Evolutionary conservation across 2,797 vertebrate species (phyloP), one percentile per base, ranked within the genome.

Genomic region (Muraenolepis orangiensis): DNA sequence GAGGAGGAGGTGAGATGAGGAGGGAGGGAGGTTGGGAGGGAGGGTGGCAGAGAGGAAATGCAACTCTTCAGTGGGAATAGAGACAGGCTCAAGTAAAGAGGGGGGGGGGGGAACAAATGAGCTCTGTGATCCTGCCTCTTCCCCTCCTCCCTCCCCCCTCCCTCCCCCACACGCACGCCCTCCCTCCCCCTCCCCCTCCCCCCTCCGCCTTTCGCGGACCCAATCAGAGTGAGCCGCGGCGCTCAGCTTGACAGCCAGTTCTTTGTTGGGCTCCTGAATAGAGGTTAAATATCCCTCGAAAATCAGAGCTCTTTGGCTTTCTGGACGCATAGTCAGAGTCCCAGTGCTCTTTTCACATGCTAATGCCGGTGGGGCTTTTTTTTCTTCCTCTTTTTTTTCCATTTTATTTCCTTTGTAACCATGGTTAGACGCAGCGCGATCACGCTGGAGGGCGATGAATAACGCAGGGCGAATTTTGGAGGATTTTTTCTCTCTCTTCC

Each of bases 261-360:
- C 90, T 95, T 96, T 96, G 95, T 95, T 91, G 89, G 89, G 80
- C 2, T 76, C 88, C 89, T 96, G 95, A 95, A 95, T 94, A 90
- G 95, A 93, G 94, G 94, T 95, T 95, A 94, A 96, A 95, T 94
- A 94, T 94, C 92, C 94, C 93, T 93, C 91, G 91, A 94, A 51
- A 95, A 94, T 93, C 94, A 93, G 92, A 94, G 90, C 93, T 92
- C 94, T 93, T 94, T 93, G 89, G 93, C 93, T 94, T 92, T 93
- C 90, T 92, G 92, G 92, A 93, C 77, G 89, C 90, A 91, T 92
- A 93, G 94, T 92, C 92, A 91, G 88, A 91, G 90, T 91, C 90
- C 91, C 89, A 40, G 80, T 71, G 88, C 91, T n/a, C 90, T 95
- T 51, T 96, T 96, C 94, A 95, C 86, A 96, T 96, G 96, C 94